Base-by-base conservation (phyloP, 2,888 invertebrate species). In the Lycocerus yunnanus region DNA sequence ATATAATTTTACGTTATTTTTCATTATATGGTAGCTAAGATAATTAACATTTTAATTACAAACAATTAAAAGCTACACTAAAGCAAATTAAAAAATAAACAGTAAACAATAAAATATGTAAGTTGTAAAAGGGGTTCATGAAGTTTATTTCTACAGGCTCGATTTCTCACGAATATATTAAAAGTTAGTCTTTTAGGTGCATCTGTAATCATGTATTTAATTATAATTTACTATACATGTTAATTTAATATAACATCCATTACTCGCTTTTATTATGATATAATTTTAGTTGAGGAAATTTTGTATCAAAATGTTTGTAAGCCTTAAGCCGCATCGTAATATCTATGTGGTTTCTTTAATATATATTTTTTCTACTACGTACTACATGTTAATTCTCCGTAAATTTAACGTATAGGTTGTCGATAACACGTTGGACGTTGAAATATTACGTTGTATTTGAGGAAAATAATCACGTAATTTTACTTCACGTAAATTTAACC, bases 101-200 rank as follows among this genome's bases (percentile, higher is more conserved):
- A 70, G 63, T 70, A 65, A 70, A 70, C 61, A 61, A 70, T 70
- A 65, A 70, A 70, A 65, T 70, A 65, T 70, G 60, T 63, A 70
- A 70, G 65, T 13, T 70, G 15, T 18, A 15, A 68, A 70, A 43
- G 69, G 65, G 43, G 69, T 70, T 63, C 43, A 65, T 43, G 16
- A 27, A 27, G 63, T 43, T 21, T 43, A 70, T 70, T 27, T 65
- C 27, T 63, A 43, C 69, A 70, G 63, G 20, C 65, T 58, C 58
- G 69, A 9, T 70, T 70, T 70, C 69, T 70, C 69, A 70, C 69
- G 69, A 70, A 61, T 18, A 43, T 68, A 68, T 59, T 63, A 58
- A 65, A 43, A 63, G 63, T 70, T 61, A 63, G 69, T 63, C 14
- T 58, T 58, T 63, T 63, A 24, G 69, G 69, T 27, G 65, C 65